These are phyloP conservation scores for Oreohelix idahoensis DNA, from an alignment of 1,140 invertebrate genomes.

Conservation along the genomic window DNA sequence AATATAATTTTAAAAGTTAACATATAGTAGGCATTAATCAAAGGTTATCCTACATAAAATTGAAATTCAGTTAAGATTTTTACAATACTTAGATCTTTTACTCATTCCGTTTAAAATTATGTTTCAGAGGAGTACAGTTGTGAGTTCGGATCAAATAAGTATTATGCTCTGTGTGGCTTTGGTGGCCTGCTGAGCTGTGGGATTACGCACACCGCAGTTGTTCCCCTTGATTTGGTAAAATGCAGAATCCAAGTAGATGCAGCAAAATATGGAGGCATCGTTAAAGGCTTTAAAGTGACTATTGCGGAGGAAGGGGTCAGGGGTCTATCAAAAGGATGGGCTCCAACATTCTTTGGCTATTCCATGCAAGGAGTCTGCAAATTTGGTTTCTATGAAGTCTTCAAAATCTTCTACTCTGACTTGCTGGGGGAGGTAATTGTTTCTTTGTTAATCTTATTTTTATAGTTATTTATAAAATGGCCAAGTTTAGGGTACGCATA, in stretches of 20 bases:
- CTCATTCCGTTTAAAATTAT: no score
- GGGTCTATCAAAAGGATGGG: slow-evolving; percentile 96
- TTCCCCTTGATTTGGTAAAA: slow-evolving; percentile 97
- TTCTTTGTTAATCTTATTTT: background rate
- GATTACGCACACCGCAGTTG: slow-evolving; percentile 86
- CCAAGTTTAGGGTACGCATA: no score
- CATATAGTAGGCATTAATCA: no score
- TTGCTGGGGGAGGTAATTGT: slow-evolving; percentile 84
- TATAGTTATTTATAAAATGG: no score
- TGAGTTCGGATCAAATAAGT: slow-evolving; percentile 93
- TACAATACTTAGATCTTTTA: no score
- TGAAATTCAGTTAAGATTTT: no score
- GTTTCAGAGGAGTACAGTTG: slow-evolving; percentile 81
- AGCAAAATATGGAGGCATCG: slow-evolving; percentile 69
- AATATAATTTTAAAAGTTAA: no score
- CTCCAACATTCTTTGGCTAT: slow-evolving; percentile 98
- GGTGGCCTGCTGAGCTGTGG: slow-evolving; percentile 97
- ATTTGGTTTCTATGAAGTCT: slow-evolving; percentile 88
- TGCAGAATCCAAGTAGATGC: slow-evolving; percentile 93
- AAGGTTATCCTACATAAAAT: no score
- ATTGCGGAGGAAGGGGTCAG: slow-evolving; percentile 87
- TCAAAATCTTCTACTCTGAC: slow-evolving; percentile 88
- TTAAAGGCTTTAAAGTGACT: slow-evolving; percentile 71
- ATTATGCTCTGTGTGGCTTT: slow-evolving; percentile 95
- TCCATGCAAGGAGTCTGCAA: slow-evolving; percentile 86